Conservation (phyloP, 2,113 vertebrate species). For the Phalacrocorax aristotelis region DNA sequence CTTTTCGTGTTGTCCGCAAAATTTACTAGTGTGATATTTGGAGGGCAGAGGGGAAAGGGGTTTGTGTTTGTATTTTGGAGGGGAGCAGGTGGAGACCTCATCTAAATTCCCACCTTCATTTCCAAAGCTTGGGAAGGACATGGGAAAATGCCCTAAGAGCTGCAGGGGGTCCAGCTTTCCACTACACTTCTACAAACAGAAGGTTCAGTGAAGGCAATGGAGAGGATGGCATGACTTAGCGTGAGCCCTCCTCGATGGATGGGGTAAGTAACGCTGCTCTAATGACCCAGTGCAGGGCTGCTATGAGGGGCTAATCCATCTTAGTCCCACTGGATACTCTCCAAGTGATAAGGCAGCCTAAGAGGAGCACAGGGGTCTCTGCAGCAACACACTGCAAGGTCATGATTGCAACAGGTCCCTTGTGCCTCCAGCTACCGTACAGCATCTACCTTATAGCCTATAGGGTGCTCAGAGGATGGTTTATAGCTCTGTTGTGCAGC, state of each 20-base stretch:
- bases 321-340: not conserved
- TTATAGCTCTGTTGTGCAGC: not conserved
- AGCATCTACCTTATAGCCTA: not conserved
- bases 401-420: not conserved
- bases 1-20: not conserved
- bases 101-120: not conserved
- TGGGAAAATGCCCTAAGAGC: not conserved
- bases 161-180: not conserved
- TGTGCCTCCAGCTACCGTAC: not conserved
- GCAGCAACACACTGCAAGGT: not conserved
- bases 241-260: accelerated
- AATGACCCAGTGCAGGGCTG: not conserved
- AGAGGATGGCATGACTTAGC: not conserved
- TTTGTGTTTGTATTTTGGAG: not conserved
- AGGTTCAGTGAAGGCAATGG: not conserved
- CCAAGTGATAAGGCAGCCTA: not conserved
- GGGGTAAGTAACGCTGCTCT: not conserved
- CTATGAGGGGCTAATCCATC: no score
- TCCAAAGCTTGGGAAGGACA: not conserved
- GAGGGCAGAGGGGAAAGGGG: no score
- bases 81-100: not conserved
- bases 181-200: accelerated
- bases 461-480: not conserved
- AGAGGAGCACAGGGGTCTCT: not conserved
- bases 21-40: not conserved